Percentiles rank a stretch among this genome's conserved stretches.
Conservation (phyloP, 2,113 vertebrate species). For the Progne subis region DNA sequence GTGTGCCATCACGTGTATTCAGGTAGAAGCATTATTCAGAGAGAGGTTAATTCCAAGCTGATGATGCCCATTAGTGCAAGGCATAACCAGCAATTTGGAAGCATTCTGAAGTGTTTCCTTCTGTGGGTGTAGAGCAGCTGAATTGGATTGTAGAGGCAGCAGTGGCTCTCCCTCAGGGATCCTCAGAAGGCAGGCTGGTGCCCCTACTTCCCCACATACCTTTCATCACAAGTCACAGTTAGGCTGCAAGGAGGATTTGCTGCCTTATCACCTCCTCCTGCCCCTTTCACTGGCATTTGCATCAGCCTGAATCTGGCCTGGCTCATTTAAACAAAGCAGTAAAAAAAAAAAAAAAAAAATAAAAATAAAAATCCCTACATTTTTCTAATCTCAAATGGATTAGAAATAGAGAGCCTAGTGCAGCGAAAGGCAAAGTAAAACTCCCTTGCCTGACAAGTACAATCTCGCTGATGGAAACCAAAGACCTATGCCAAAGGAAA, state of each 20-base stretch:
- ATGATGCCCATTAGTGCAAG: neutral
- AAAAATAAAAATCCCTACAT: neutral
- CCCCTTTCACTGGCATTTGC: neutral
- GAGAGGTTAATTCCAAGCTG: neutral
- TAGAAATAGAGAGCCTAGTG: neutral
- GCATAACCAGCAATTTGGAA: neutral
- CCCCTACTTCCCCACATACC: neutral
- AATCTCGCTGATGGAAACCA: neutral
- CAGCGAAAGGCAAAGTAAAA: neutral
- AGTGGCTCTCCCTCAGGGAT: neutral
- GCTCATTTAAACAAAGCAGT: neutral
- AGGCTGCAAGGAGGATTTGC: neutral
- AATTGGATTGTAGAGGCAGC: neutral
- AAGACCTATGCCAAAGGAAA: conserved; percentile 1
- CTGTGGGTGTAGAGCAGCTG: neutral
- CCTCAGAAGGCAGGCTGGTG: neutral
- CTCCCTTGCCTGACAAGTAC: neutral
- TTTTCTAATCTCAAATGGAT: neutral
- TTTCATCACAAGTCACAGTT: neutral
- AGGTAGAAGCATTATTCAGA: neutral
- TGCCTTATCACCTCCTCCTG: neutral
- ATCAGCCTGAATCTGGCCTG: neutral
- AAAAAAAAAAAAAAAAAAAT: neutral
- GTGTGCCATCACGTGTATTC: neutral
- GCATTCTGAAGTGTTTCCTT: neutral